phyloP scores from a whole-genome alignment of 2,888 invertebrate genomes.

The Drosophila kuntzei region DNA sequence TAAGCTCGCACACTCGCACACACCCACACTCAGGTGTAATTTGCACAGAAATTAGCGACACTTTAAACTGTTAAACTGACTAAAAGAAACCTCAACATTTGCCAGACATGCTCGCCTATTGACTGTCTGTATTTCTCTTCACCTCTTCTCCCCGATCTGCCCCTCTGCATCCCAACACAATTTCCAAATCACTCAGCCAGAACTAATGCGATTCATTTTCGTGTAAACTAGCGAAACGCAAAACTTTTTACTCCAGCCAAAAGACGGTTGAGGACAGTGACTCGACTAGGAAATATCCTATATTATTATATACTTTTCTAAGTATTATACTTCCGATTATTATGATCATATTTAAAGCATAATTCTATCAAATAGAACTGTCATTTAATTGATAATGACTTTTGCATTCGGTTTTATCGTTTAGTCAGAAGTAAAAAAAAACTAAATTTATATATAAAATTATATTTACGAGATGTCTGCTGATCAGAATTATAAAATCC shows the following conservation, averaged over 20 bases:
- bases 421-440: too few relatives aligned
- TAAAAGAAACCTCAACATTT: conserved; percentile 47
- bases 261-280: not conserved
- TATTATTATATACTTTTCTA: not conserved
- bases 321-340: not conserved
- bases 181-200: conserved; percentile 55
- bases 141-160: not conserved
- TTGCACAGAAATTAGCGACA: conserved; percentile 68
- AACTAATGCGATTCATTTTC: conserved; percentile 74
- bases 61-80: conserved; percentile 40
- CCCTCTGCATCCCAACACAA: not conserved
- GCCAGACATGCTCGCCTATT: conserved; percentile 39
- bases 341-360: not conserved
- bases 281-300: conserved; percentile 7
- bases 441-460: too few relatives aligned
- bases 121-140: conserved; percentile 19
- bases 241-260: conserved; percentile 37
- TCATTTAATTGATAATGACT: too few relatives aligned
- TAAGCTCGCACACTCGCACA: not conserved
- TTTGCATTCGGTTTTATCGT: too few relatives aligned
- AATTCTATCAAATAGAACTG: too few relatives aligned
- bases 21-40: conserved; percentile 51
- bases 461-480: not conserved
- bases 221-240: conserved; percentile 63
- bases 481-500: not conserved